Base-by-base conservation (phyloP, 53 echinoderm and acorn worm genomes). In the Apostichopus leukothele region DNA sequence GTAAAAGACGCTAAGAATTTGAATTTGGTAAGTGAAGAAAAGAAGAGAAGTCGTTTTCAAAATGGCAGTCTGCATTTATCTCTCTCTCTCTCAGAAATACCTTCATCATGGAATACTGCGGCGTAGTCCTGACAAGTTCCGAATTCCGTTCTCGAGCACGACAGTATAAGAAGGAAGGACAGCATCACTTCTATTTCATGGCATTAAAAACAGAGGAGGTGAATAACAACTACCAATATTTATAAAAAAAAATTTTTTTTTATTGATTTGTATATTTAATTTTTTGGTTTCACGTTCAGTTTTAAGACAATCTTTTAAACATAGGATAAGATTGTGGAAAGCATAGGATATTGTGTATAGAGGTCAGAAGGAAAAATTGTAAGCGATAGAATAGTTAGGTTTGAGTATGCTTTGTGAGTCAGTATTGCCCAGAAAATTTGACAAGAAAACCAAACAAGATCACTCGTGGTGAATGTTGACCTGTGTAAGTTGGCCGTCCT, bases 181-280 rank as follows among this genome's bases (percentile, higher is more conserved):
- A 95, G 52, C 83, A 68, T n/a, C 97, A 97, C 80, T 95, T 95
- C 88, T 97, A 95, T 83, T 97, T 97, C 75, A 97, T 97, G 97
- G 97, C 97, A 5, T 90, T 97, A 51, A 94, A 90, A 75, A 86
- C 93, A 23, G 97, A 97, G 88, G 97, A 95, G 94, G 97, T 95
- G 88, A 89, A 89, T 13, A 26, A 26, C 14, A 51, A 27, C 39
- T 39, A 39, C 39, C 3, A 39, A 3, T 3, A 39, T 39, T 39
- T 1, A 39, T 3, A 39, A 39, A 39, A 27, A 27, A 27, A 27
- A 0, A 23, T 27, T 27, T 27, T 27, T 27, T 27, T 39, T 39
- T 57, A 5, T 5, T 9, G 7, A 57, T 57, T 9, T 57, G 10
- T 57, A 57, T 57, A 57, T 57, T 10, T 57, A 0, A 8, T 57